These are phyloP conservation scores for Poeciliopsis occidentalis DNA, from an alignment of 2,113 vertebrate genomes.

Conservation along the genomic window DNA sequence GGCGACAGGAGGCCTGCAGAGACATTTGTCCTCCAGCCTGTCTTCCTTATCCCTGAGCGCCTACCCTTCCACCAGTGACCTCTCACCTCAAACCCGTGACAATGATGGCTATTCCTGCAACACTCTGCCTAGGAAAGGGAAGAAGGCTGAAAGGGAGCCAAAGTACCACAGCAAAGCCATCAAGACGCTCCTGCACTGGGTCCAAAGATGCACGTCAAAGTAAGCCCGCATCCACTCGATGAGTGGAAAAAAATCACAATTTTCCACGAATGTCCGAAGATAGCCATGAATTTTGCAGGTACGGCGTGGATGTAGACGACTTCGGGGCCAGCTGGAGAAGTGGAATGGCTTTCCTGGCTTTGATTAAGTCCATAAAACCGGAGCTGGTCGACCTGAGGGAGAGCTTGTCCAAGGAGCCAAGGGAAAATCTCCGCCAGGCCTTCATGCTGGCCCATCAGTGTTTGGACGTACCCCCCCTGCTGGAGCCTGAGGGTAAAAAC, in stretches of 20 bases:
- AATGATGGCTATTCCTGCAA: conserved; percentile 74
- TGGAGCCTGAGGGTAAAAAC: conserved; percentile 88
- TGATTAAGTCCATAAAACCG: conserved; percentile 88
- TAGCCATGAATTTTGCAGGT: conserved; percentile 69
- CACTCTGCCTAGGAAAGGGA: conserved; percentile 80
- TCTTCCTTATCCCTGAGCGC: conserved; percentile 83
- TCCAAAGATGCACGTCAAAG: conserved; percentile 88
- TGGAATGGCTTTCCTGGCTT: conserved; percentile 88
- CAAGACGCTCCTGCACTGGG: conserved; percentile 87
- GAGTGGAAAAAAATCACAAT: background rate
- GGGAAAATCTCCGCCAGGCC: conserved; percentile 86
- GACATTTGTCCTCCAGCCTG: conserved; percentile 83
- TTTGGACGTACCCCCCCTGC: conserved; percentile 85
- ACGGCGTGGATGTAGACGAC: conserved; percentile 88
- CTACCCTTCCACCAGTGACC: conserved; percentile 67
- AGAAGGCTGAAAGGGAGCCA: conserved; percentile 72
- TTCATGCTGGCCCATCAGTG: conserved; percentile 82
- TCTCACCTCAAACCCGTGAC: conserved; percentile 65
- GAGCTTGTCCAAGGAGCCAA: conserved; percentile 81
- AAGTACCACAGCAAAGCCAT: conserved; percentile 89
- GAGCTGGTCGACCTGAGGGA: conserved; percentile 87
- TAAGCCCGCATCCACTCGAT: conserved; percentile 62
- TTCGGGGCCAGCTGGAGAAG: conserved; percentile 91
- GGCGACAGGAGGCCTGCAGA: conserved; percentile 86
- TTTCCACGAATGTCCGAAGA: background rate